These are phyloP conservation scores for Sminthurinus aureus DNA, from an alignment of 2,888 invertebrate genomes.

Conservation along the genomic window DNA sequence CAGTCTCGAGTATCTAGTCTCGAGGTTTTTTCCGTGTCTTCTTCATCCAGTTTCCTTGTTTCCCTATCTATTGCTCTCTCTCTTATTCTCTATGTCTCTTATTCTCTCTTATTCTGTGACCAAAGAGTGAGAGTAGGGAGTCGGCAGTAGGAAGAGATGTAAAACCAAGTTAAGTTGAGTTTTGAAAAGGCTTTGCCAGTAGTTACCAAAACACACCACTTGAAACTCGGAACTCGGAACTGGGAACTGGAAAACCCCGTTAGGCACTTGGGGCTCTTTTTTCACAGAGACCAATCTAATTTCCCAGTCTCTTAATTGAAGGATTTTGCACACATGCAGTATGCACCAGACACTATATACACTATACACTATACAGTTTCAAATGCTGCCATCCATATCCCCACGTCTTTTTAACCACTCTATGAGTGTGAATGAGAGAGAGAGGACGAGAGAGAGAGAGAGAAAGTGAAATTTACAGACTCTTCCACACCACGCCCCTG, in stretches of 20 bases:
- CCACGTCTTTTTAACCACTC: background rate
- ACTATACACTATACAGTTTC: background rate
- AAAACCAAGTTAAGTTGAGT: conserved; percentile 33
- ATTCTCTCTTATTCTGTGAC: background rate
- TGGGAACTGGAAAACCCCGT: too few relatives aligned
- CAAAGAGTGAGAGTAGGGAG: background rate
- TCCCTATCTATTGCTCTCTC: too few relatives aligned
- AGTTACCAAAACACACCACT: conserved; percentile 19
- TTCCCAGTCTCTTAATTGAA: conserved; percentile 36
- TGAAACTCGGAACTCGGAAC: too few relatives aligned
- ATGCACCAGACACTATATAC: background rate
- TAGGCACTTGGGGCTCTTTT: conserved; percentile 33
- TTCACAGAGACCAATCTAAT: conserved; percentile 37
- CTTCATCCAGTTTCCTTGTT: too few relatives aligned
- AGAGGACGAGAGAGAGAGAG: background rate
- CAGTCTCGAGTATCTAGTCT: background rate
- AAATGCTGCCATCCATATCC: background rate
- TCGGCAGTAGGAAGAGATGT: background rate
- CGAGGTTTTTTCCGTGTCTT: background rate
- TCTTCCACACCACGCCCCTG: conserved; percentile 31
- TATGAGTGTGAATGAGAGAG: too few relatives aligned
- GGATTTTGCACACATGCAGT: background rate
- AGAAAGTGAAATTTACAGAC: conserved; percentile 3
- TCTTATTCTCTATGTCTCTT: too few relatives aligned
- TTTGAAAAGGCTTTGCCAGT: conserved; percentile 8